Evolutionary conservation across 37 sponge, comb jelly and placozoan genomes (phyloP), one percentile per base, ranked within the genome.

Genomic region (Dysidea cf. avara): DNA sequence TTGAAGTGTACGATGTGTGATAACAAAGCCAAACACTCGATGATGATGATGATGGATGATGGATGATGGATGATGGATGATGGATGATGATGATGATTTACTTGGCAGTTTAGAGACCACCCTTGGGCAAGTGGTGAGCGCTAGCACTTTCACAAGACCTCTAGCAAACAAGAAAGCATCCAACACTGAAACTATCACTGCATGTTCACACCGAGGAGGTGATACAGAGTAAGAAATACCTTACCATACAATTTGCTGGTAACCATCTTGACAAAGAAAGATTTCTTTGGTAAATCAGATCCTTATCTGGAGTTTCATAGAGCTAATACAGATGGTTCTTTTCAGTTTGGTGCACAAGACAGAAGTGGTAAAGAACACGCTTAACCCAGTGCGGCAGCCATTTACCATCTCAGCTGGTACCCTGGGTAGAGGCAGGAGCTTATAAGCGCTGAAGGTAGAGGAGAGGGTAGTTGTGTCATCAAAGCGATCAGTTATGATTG

Each of bases 221-320:
- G n/a, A n/a, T n/a, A n/a, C n/a, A 1, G 66, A 75, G n/a, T 29
- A n/a, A n/a, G n/a, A n/a, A n/a, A n/a, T n/a, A n/a, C n/a, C n/a
- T n/a, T n/a, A n/a, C n/a, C n/a, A n/a, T 91, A 26, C 34, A 77
- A 26, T 87, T 83, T 62, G 36, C 63, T 26, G 92, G 78, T 11
- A 35, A 61, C 0, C 68, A 69, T 0, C 61, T 94, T 57, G 95
- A 94, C 82, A 94, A 94, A 62, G 90, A 94, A n/a, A 83, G 92
- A 91, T 37, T 72, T 91, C 55, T 70, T 91, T 51, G 84, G 85
- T 25, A 91, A 91, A 65, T 86, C 87, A 16, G 92, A 91, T 55
- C 92, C 92, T 5, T 91, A 86, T 47, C 76, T 91, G 11, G 87
- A 91, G 80, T 73, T 91, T 34, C 52, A 69, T 17, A 76, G 56